A percentile compares a stretch with the other conserved stretches of the same genome.
Conservation (phyloP, 1,140 invertebrate genomes). For the Scylla paramamosain region DNA sequence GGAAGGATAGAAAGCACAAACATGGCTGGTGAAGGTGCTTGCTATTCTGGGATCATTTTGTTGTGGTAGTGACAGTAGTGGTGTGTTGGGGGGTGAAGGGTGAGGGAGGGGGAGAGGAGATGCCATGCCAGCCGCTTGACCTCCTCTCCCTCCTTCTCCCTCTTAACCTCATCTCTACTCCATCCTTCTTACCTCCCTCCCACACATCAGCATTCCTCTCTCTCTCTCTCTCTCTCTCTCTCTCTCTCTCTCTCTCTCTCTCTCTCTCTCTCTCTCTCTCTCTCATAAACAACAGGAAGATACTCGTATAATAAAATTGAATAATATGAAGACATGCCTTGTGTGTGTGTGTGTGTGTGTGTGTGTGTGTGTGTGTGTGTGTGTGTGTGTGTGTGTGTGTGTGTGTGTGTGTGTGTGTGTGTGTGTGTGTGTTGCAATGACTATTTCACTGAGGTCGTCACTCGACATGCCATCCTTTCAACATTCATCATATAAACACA, state of each 20-base stretch:
- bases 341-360: constrained; percentile 33
- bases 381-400: constrained; percentile 12
- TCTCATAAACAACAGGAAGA: background rate
- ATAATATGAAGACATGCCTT: background rate
- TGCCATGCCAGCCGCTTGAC: background rate
- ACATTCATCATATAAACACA: background rate
- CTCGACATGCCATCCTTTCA: background rate
- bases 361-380: constrained; percentile 39
- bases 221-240: constrained; percentile 20
- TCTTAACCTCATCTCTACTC: background rate
- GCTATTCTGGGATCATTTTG: too few species aligned
- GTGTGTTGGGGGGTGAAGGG: background rate
- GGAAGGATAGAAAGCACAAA: background rate
- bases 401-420: background rate
- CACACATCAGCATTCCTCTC: background rate
- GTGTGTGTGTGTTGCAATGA: background rate
- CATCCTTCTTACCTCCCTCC: constrained; percentile 1
- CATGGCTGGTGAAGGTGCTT: too few species aligned
- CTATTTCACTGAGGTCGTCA: background rate
- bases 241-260: background rate
- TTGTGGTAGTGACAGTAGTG: too few species aligned
- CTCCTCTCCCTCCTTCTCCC: background rate
- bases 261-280: background rate
- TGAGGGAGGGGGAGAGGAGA: background rate
- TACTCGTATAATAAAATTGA: background rate